These are phyloP conservation scores for Leucozona laternaria DNA, from an alignment of 2,888 invertebrate genomes.

Conservation along the genomic window DNA sequence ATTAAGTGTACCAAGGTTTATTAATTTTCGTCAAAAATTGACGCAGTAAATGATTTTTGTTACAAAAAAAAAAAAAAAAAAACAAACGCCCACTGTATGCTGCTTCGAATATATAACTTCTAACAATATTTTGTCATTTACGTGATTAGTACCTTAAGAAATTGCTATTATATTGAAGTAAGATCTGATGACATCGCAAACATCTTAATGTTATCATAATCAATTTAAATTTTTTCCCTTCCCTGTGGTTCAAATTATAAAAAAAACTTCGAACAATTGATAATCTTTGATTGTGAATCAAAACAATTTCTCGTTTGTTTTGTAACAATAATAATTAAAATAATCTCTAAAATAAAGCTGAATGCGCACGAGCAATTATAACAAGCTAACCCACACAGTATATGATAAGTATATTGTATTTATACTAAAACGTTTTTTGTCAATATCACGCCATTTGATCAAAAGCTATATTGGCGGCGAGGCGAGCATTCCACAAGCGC, in stretches of 20 bases:
- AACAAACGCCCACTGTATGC: too few species aligned
- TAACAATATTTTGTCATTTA: too few species aligned
- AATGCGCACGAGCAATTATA: slow-evolving; percentile 39
- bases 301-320: slow-evolving; percentile 24
- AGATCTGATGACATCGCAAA: neutral
- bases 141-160: neutral
- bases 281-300: slow-evolving; percentile 16
- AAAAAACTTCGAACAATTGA: neutral
- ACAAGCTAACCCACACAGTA: slow-evolving; percentile 17
- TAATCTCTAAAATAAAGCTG: slow-evolving; percentile 10
- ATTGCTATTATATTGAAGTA: neutral
- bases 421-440: slow-evolving; percentile 8
- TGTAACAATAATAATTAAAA: slow-evolving; percentile 31
- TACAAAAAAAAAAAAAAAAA: too few species aligned
- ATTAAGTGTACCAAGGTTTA: too few species aligned
- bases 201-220: neutral
- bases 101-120: too few species aligned
- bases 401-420: neutral
- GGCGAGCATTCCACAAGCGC: slow-evolving; percentile 28
- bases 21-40: too few species aligned
- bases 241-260: neutral
- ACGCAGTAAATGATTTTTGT: too few species aligned
- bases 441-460: slow-evolving; percentile 61
- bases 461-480: slow-evolving; percentile 10
- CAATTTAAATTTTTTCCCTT: neutral